Evolutionary conservation across 2,113 vertebrate genomes (phyloP).

Genomic region (Neofelis nebulosa): DNA sequence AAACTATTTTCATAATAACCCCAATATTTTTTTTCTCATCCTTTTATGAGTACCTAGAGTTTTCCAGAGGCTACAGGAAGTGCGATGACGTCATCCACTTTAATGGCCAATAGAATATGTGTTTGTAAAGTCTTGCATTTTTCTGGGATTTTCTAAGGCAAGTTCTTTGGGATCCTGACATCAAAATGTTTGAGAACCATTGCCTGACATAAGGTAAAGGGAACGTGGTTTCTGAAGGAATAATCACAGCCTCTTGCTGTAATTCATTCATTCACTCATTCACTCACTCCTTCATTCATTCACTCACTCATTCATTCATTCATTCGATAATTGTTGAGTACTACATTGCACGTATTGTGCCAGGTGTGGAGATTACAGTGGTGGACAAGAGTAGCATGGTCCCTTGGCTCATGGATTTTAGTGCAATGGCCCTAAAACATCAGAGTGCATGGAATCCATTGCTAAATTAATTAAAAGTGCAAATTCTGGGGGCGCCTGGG

Average conservation of each 20-base stretch:
- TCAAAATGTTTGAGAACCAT: background rate
- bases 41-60: background rate
- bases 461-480: background rate
- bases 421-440: background rate
- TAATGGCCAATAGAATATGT: background rate
- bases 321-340: background rate
- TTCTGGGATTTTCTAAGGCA: constrained; percentile 20
- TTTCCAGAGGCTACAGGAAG: background rate
- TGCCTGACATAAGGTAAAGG: background rate
- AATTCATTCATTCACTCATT: background rate
- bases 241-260: background rate
- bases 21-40: background rate
- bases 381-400: background rate
- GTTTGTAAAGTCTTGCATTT: background rate
- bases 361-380: background rate
- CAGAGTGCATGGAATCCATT: background rate
- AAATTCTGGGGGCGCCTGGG: background rate
- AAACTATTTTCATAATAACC: background rate
- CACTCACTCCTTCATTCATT: no score
- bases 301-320: background rate
- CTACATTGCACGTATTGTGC: background rate
- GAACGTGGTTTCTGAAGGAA: constrained; percentile 11
- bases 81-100: background rate
- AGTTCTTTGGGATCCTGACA: background rate
- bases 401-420: background rate